Percentiles rank a stretch among this genome's conserved stretches.
These are phyloP conservation scores for Dolichotis patagonum DNA, from an alignment of 2,113 vertebrate species.

Conservation along the genomic window DNA sequence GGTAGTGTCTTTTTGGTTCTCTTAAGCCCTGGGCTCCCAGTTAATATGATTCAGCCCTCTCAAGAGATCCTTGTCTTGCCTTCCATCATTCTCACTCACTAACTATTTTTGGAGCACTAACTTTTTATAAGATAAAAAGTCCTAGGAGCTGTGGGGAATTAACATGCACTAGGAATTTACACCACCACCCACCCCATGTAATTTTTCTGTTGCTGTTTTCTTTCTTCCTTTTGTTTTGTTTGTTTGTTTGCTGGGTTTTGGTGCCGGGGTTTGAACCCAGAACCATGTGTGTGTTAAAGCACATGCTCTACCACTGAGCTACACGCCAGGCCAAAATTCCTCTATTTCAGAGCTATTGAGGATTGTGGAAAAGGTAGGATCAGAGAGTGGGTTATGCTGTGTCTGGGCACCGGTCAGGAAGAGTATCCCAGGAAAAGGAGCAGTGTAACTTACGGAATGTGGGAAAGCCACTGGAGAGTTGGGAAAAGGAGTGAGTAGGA, in stretches of 20 bases:
- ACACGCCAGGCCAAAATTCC: neutral
- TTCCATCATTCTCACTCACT: neutral
- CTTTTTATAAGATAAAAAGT: neutral
- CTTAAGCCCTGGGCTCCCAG: neutral
- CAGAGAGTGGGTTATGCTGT: neutral
- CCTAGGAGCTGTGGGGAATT: neutral
- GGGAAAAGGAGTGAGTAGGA: neutral
- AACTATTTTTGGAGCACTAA: neutral
- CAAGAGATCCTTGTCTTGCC: neutral
- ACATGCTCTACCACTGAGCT: neutral
- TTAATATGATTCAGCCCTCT: neutral
- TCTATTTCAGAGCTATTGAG: neutral
- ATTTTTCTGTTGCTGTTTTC: neutral
- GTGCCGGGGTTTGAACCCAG: neutral
- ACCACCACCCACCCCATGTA: neutral
- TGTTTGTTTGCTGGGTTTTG: neutral
- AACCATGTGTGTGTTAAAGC: neutral
- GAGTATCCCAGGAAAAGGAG: neutral
- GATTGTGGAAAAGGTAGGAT: neutral
- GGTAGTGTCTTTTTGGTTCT: neutral
- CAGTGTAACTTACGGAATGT: neutral
- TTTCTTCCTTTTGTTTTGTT: neutral
- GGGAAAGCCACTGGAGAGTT: neutral
- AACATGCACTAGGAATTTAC: neutral
- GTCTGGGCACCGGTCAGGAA: neutral